Conservation (phyloP, 1,140 invertebrate genomes). For the Zaprionus lachaisei region DNA sequence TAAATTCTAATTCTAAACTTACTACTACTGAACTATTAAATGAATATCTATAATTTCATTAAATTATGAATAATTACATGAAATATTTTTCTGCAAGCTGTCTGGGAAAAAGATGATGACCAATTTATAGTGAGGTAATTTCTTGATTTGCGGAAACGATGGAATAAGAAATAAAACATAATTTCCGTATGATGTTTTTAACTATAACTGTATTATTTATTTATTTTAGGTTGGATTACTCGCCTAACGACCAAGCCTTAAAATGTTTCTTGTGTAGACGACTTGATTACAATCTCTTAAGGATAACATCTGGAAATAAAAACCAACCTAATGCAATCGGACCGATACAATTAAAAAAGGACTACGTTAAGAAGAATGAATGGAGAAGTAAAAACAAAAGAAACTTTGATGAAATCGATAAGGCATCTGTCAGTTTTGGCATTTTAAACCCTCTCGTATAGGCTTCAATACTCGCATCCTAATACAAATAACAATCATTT, state of each 20-base stretch:
- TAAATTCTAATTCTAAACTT: background rate
- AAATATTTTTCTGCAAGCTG: constrained; percentile 1
- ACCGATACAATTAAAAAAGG: constrained; percentile 45
- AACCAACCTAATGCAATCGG: constrained; percentile 34
- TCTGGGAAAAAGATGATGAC: constrained; percentile 21
- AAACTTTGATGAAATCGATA: constrained; percentile 74
- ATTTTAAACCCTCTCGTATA: constrained; percentile 75
- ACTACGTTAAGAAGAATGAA: constrained; percentile 55
- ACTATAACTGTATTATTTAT: background rate
- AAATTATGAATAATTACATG: constrained; percentile 1
- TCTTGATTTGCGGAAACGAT: too few species aligned
- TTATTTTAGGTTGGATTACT: constrained; percentile 48
- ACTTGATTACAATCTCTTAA: constrained; percentile 46
- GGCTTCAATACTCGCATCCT: constrained; percentile 35
- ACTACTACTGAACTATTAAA: background rate
- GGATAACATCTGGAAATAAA: constrained; percentile 21
- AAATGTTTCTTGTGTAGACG: constrained; percentile 58
- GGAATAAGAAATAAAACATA: background rate
- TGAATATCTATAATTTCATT: background rate
- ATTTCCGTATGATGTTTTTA: too few species aligned
- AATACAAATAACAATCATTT: constrained; percentile 12
- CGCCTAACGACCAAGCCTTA: constrained; percentile 45
- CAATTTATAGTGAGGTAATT: constrained; percentile 13
- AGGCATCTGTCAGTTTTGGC: constrained; percentile 73
- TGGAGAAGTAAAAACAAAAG: constrained; percentile 71